Evolutionary conservation across 2,113 vertebrate species (phyloP).

Genomic region (Crotalus helleri): DNA sequence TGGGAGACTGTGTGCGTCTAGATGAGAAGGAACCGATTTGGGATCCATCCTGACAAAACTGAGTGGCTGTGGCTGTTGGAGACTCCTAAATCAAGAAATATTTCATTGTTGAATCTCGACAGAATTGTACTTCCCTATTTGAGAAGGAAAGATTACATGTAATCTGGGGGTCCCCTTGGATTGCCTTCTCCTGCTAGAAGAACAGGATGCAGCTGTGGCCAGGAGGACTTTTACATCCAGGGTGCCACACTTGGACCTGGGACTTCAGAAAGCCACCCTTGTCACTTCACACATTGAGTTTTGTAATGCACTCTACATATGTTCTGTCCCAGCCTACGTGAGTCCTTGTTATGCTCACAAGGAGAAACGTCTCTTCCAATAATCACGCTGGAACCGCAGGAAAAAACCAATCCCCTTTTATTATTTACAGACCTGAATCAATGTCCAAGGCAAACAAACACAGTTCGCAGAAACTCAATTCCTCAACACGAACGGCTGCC

Average conservation of each 20-base stretch:
- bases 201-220: not conserved
- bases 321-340: too few species aligned
- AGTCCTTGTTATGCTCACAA: too few species aligned
- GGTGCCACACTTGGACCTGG: too few species aligned
- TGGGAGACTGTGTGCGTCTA: not conserved
- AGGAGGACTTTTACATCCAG: not conserved
- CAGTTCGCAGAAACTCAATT: too few species aligned
- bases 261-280: not conserved
- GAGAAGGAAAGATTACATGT: not conserved
- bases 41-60: not conserved
- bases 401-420: too few species aligned
- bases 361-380: too few species aligned
- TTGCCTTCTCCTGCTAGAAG: not conserved
- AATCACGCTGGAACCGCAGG: too few species aligned
- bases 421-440: too few species aligned
- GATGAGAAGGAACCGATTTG: not conserved
- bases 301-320: not conserved
- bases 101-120: not conserved
- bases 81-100: not conserved
- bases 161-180: not conserved
- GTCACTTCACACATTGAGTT: not conserved
- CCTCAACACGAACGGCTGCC: too few species aligned
- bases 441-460: too few species aligned
- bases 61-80: not conserved
- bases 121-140: not conserved